Evolutionary conservation across 2,888 invertebrate genomes (phyloP).

Genomic region (Scaptomyza tumidula): DNA sequence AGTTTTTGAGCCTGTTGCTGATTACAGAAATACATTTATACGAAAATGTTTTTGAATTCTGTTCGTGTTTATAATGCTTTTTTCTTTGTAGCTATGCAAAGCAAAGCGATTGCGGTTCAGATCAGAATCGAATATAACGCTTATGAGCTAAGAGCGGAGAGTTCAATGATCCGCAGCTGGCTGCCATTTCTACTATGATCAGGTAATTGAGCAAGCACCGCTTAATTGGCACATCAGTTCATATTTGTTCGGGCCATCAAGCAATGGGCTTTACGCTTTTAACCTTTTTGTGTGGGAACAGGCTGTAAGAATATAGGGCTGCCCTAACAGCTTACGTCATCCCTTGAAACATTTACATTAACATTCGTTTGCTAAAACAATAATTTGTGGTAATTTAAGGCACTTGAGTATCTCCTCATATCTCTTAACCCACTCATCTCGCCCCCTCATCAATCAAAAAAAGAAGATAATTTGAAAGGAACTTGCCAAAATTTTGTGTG

Average conservation of each 20-base stretch:
- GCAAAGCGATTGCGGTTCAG: constrained; percentile 56
- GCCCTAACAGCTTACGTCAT: constrained; percentile 66
- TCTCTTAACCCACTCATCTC: too few species aligned
- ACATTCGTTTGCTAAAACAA: constrained; percentile 26
- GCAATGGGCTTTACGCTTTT: constrained; percentile 5
- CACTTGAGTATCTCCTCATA: constrained; percentile 20
- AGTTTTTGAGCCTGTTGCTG: constrained; percentile 26
- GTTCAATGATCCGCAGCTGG: constrained; percentile 66
- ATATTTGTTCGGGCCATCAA: constrained; percentile 7
- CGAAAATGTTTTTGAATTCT: constrained; percentile 63
- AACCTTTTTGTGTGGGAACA: constrained; percentile 39
- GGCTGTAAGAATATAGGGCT: constrained; percentile 38
- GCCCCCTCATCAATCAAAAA: neutral
- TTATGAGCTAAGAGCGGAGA: constrained; percentile 28
- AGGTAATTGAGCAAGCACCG: constrained; percentile 47
- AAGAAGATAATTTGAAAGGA: constrained; percentile 54
- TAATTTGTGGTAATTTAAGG: constrained; percentile 43
- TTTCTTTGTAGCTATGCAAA: constrained; percentile 60
- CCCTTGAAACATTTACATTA: constrained; percentile 14
- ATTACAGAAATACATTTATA: constrained; percentile 63
- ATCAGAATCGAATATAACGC: constrained; percentile 11
- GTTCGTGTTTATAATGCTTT: constrained; percentile 9
- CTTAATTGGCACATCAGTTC: constrained; percentile 52
- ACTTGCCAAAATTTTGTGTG: constrained; percentile 67
- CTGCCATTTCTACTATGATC: constrained; percentile 49